These are phyloP conservation scores for Osmerus mordax DNA, from an alignment of 2,113 vertebrate genomes.

Conservation along the genomic window DNA sequence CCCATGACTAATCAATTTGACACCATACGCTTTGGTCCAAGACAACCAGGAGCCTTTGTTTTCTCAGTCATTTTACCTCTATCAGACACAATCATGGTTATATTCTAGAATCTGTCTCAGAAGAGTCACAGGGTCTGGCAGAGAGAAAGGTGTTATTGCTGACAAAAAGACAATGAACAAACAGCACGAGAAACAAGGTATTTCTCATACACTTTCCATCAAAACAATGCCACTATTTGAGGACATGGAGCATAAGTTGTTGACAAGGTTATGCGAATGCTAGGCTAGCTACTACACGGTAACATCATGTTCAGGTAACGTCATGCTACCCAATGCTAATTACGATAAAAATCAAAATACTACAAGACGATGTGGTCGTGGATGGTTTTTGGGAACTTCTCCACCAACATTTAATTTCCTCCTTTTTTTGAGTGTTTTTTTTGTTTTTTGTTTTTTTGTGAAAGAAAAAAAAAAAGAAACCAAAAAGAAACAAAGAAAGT, in stretches of 20 bases:
- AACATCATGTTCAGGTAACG: slow-evolving; percentile 30
- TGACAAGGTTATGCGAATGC: neutral
- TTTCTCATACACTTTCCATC: slow-evolving; percentile 40
- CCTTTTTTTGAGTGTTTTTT: slow-evolving; percentile 42
- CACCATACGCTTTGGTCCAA: too few species aligned
- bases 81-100: too few species aligned
- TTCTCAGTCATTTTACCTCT: too few species aligned
- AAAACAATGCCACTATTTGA: slow-evolving; percentile 30
- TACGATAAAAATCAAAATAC: slow-evolving; percentile 35
- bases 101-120: neutral
- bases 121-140: slow-evolving; percentile 31
- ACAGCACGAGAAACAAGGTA: slow-evolving; percentile 35
- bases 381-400: slow-evolving; percentile 52
- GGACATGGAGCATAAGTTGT: slow-evolving; percentile 32
- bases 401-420: slow-evolving; percentile 69
- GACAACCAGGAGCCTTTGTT: too few species aligned
- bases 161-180: slow-evolving; percentile 25
- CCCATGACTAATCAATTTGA: too few species aligned
- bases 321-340: slow-evolving; percentile 7
- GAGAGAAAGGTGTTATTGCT: slow-evolving; percentile 44
- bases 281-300: slow-evolving; percentile 28
- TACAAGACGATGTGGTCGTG: slow-evolving; percentile 44
- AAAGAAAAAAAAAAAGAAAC: slow-evolving; percentile 50
- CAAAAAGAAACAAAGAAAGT: slow-evolving; percentile 38
- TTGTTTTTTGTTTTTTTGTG: slow-evolving; percentile 51